A percentile compares a stretch with the other conserved stretches of the same genome.
phyloP scores from a whole-genome alignment of 30 jellyfish, hydroid and myxozoan species.

The Catostylus mosaicus region DNA sequence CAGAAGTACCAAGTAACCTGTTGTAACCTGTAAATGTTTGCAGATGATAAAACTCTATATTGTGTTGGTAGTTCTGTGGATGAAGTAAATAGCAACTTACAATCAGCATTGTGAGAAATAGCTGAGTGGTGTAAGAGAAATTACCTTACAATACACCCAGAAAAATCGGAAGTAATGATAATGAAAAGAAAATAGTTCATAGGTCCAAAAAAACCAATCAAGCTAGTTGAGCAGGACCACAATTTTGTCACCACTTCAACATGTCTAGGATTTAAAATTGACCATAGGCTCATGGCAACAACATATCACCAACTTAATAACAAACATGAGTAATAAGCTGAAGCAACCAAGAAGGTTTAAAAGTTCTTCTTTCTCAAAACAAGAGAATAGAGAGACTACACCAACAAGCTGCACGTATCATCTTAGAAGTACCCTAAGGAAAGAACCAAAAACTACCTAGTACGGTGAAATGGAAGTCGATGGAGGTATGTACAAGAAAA shows the following conservation, averaged over 20 bases:
- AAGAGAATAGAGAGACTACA: too few species aligned
- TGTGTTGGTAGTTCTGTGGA: slow-evolving; percentile 21
- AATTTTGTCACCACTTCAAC: too few species aligned
- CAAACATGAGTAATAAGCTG: too few species aligned
- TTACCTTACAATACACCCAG: slow-evolving; percentile 9
- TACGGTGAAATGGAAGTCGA: slow-evolving; percentile 9
- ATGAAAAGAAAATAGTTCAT: slow-evolving; percentile 8
- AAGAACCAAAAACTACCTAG: slow-evolving; percentile 19
- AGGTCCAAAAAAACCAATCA: background rate
- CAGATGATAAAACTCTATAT: slow-evolving; percentile 24
- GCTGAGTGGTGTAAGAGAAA: slow-evolving; percentile 31
- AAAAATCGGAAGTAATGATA: slow-evolving; percentile 21
- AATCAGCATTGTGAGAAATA: slow-evolving; percentile 8
- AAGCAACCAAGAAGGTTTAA: too few species aligned
- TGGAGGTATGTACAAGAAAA: slow-evolving; percentile 19
- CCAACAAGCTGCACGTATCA: too few species aligned
- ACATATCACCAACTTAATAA: too few species aligned
- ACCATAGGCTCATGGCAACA: too few species aligned
- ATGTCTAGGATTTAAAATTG: too few species aligned
- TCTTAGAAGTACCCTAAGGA: background rate
- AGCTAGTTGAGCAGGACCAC: too few species aligned
- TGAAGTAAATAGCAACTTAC: slow-evolving; percentile 21
- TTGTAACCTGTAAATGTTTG: slow-evolving; percentile 16
- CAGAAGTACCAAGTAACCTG: background rate
- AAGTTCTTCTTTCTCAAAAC: too few species aligned